Evolutionary conservation across 2,113 vertebrate genomes (phyloP).

Genomic region (Chaetodon trifascialis): DNA sequence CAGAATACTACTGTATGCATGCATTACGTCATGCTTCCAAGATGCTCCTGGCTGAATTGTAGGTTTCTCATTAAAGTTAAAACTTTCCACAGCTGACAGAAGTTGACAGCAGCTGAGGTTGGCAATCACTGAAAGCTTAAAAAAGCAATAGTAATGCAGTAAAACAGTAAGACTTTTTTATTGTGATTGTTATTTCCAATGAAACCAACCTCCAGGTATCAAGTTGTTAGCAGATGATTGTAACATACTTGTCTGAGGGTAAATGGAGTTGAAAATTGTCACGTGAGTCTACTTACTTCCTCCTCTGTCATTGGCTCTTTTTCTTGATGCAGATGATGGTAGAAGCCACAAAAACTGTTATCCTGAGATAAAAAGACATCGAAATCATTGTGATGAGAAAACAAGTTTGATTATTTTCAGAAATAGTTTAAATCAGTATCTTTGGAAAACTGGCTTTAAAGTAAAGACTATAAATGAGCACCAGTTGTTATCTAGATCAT

Average conservation of each 20-base stretch:
- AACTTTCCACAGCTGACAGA: background rate
- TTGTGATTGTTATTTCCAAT: background rate
- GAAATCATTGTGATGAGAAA: background rate
- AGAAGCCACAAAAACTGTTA: background rate
- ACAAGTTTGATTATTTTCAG: too few species aligned
- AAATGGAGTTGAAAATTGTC: background rate
- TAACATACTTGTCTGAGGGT: background rate
- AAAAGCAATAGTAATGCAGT: background rate
- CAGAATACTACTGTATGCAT: background rate
- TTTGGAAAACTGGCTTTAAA: too few species aligned
- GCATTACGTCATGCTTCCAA: background rate
- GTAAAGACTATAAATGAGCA: too few species aligned
- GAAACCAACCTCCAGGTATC: background rate
- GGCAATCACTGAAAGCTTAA: background rate
- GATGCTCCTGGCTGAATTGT: background rate
- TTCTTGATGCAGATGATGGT: background rate
- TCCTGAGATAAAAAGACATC: background rate
- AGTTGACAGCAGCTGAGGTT: background rate
- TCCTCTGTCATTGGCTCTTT: background rate
- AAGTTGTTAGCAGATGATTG: background rate
- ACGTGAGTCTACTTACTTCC: background rate
- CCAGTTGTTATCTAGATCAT: too few species aligned
- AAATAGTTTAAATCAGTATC: too few species aligned
- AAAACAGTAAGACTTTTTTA: background rate
- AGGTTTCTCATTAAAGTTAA: background rate